Evolutionary conservation across 2,797 vertebrate species (phyloP).

Genomic region (Phalloptychus januarius): DNA sequence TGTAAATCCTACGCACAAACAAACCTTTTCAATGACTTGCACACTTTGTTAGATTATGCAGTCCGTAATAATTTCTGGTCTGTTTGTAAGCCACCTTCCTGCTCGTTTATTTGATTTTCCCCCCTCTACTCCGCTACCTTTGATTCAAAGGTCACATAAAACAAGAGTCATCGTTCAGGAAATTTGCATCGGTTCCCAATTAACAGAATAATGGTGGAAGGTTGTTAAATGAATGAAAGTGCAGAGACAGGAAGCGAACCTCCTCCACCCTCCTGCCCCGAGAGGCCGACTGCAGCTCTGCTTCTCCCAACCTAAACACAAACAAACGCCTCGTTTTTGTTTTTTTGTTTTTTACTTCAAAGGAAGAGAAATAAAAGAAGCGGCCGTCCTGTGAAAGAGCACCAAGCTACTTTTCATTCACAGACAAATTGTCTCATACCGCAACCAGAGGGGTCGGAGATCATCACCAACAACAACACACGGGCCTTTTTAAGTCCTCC

Average conservation of each 20-base stretch:
- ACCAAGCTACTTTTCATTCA: constrained; percentile 52
- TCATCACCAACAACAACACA: constrained; percentile 37
- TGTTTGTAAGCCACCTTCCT: background rate
- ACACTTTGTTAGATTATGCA: background rate
- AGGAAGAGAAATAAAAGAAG: constrained; percentile 42
- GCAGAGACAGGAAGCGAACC: constrained; percentile 39
- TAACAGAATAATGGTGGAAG: constrained; percentile 50
- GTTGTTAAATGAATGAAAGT: constrained; percentile 70
- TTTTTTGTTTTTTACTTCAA: constrained; percentile 43
- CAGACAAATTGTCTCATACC: constrained; percentile 55
- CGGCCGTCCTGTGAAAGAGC: constrained; percentile 33
- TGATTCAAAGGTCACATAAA: constrained; percentile 18
- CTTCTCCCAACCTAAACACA: background rate
- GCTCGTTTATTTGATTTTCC: background rate
- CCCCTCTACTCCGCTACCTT: background rate
- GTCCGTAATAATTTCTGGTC: background rate
- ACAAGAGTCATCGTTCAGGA: constrained; percentile 52
- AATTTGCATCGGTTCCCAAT: constrained; percentile 57
- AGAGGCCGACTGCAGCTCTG: constrained; percentile 13
- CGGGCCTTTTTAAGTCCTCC: constrained; percentile 26
- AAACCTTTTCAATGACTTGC: background rate
- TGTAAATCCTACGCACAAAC: background rate
- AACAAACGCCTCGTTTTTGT: constrained; percentile 26
- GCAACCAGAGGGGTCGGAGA: constrained; percentile 48
- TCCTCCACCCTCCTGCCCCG: constrained; percentile 28